These are phyloP conservation scores for Smittia sp. DNA, from an alignment of 2,888 invertebrate species.

Conservation along the genomic window DNA sequence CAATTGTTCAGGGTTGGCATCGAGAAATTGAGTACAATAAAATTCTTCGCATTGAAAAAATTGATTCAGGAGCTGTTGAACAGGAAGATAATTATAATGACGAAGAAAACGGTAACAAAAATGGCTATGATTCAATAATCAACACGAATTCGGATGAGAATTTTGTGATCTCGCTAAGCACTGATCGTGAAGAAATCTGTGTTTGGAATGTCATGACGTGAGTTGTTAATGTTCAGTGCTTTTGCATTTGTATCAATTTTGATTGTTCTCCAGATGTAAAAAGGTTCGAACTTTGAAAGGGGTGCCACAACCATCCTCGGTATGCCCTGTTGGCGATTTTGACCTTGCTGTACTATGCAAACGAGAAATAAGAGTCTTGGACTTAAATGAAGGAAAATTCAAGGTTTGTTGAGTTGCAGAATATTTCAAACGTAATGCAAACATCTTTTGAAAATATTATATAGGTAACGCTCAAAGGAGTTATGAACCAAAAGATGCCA, in stretches of 20 bases:
- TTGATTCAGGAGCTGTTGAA: constrained; percentile 55
- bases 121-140: constrained; percentile 53
- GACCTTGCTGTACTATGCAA: constrained; percentile 77
- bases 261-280: constrained; percentile 56
- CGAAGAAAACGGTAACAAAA: constrained; percentile 48
- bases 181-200: constrained; percentile 71
- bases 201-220: constrained; percentile 74
- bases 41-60: constrained; percentile 49
- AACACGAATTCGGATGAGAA: constrained; percentile 59
- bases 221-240: constrained; percentile 43
- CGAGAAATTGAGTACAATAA: constrained; percentile 48
- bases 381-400: constrained; percentile 68
- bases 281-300: constrained; percentile 69
- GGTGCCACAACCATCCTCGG: constrained; percentile 72
- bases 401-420: constrained; percentile 48
- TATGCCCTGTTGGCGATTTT: constrained; percentile 73
- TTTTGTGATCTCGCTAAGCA: constrained; percentile 72
- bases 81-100: constrained; percentile 52
- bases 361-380: constrained; percentile 75
- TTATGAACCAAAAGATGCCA: constrained; percentile 93
- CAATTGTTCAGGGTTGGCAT: constrained; percentile 50
- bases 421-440: too few species aligned
- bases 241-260: constrained; percentile 31
- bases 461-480: constrained; percentile 72
- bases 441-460: not conserved